Conservation (phyloP, 2,113 vertebrate species). For the Bettongia penicillata region DNA sequence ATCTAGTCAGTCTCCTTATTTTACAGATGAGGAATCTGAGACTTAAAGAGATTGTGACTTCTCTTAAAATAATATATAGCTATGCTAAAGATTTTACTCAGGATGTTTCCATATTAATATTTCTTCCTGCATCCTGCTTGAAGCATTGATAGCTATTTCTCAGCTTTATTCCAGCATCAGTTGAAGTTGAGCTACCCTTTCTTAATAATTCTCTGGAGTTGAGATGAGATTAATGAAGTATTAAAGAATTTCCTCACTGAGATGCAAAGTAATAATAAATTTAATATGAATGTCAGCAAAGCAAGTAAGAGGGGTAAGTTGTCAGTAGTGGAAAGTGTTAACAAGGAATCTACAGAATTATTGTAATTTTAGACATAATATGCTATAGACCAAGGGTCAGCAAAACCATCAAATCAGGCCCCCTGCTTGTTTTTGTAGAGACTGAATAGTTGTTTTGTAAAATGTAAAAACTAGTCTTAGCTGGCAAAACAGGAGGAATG, state of each 20-base stretch:
- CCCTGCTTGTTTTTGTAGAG: not conserved
- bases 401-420: constrained; percentile 24
- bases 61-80: constrained; percentile 11
- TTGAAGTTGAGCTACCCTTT: not conserved
- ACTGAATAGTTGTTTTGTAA: not conserved
- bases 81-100: not conserved
- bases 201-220: constrained; percentile 40
- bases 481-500: not conserved
- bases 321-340: constrained; percentile 36
- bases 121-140: not conserved
- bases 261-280: constrained; percentile 43
- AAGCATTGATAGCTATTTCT: not conserved
- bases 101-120: not conserved
- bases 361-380: not conserved
- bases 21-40: not conserved
- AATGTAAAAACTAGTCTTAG: not conserved
- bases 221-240: constrained; percentile 18
- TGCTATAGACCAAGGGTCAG: constrained; percentile 13
- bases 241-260: constrained; percentile 42
- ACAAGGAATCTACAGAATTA: not conserved
- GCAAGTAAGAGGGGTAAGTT: constrained; percentile 42
- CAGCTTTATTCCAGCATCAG: not conserved
- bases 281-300: constrained; percentile 43
- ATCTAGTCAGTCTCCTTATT: not conserved
- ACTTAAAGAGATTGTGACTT: constrained; percentile 1